phyloP scores from a whole-genome alignment of 2,797 vertebrate genomes.

The Dendrocincla tyrannina region DNA sequence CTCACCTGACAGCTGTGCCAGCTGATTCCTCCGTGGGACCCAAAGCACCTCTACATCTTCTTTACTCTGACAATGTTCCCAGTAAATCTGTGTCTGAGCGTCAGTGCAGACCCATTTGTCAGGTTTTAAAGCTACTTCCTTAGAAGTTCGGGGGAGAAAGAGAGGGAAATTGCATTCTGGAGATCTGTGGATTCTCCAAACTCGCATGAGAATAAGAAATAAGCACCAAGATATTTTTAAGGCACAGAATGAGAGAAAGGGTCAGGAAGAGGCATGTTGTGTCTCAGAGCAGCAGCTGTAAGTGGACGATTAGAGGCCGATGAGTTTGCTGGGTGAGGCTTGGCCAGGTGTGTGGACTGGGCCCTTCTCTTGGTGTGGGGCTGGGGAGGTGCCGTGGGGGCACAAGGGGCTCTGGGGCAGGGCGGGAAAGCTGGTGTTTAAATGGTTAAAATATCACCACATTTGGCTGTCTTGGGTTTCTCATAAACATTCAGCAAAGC shows the following conservation, averaged over 20 bases:
- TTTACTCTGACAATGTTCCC: background rate
- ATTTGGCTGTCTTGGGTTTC: slow-evolving; percentile 75
- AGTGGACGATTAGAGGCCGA: accelerated
- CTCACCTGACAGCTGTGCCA: accelerated
- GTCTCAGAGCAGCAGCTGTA: background rate
- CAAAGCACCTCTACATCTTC: background rate
- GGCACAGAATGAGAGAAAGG: background rate
- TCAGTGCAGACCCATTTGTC: background rate
- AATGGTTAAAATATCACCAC: slow-evolving; percentile 75
- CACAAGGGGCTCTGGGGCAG: background rate
- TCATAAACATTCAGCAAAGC: slow-evolving; percentile 81
- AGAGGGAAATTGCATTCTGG: background rate
- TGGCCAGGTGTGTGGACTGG: background rate
- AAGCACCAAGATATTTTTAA: background rate
- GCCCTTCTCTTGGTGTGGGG: background rate
- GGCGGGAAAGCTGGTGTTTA: background rate
- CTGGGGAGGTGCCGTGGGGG: background rate
- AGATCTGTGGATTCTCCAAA: background rate
- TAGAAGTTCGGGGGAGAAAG: background rate
- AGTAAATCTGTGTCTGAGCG: background rate
- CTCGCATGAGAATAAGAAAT: background rate
- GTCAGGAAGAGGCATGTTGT: background rate
- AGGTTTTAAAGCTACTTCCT: background rate
- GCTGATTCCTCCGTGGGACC: background rate
- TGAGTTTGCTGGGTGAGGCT: background rate